Percentiles rank a stretch among this genome's conserved stretches.
These are phyloP conservation scores for Thecocarcelia acutangulata DNA, from an alignment of 2,888 invertebrate genomes.

Conservation along the genomic window DNA sequence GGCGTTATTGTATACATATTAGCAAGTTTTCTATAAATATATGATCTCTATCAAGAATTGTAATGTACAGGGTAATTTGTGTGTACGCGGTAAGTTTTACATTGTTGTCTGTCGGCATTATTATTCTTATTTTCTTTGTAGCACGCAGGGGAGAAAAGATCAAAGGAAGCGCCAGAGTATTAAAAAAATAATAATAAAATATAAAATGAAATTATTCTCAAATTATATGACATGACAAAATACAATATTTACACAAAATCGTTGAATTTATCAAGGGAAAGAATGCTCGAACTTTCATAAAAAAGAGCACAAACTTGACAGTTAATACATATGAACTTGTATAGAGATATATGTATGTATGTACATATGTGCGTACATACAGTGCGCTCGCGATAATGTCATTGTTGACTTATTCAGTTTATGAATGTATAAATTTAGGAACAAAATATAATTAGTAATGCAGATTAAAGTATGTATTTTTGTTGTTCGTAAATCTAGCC, in stretches of 20 bases:
- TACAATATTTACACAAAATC: constrained; percentile 72
- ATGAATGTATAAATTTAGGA: no score
- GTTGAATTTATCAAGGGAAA: not conserved
- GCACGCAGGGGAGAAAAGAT: constrained; percentile 59
- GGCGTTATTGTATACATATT: constrained; percentile 12
- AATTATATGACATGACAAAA: constrained; percentile 82
- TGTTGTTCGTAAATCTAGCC: no score
- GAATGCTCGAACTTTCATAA: no score
- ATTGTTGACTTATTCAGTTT: no score
- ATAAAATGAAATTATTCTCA: constrained; percentile 79
- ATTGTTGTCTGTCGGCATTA: constrained; percentile 39
- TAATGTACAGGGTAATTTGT: constrained; percentile 5
- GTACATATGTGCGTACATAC: no score
- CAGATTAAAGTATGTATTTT: no score
- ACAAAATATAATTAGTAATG: no score
- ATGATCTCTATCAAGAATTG: constrained; percentile 34
- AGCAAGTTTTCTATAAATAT: constrained; percentile 21
- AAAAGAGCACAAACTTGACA: no score
- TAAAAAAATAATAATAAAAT: constrained; percentile 53
- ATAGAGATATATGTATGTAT: no score
- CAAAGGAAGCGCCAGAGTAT: constrained; percentile 68
- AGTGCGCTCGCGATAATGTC: no score
- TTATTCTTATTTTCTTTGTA: constrained; percentile 15
- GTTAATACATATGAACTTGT: no score
- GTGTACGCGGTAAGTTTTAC: constrained; percentile 2